Evolutionary conservation across 2,888 invertebrate species (phyloP).

Genomic region (Drosophila gaucha): DNA sequence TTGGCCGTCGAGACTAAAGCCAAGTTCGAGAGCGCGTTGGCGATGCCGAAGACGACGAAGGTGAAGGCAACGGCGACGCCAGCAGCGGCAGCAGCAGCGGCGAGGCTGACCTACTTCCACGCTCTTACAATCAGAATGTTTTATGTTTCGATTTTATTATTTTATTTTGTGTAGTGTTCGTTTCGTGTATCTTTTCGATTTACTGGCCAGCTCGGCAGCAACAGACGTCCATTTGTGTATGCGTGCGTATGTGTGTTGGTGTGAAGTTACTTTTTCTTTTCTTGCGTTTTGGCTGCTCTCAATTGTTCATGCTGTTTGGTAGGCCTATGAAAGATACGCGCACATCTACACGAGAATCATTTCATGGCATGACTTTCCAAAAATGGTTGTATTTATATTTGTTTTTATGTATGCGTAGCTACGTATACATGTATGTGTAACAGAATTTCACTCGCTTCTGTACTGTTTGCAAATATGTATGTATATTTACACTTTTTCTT

Average conservation of each 20-base stretch:
- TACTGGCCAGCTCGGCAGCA: conserved; percentile 53
- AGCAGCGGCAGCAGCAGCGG: conserved; percentile 15
- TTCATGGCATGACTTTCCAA: conserved; percentile 70
- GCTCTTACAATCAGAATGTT: conserved; percentile 83
- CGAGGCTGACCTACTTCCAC: conserved; percentile 72
- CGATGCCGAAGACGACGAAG: conserved; percentile 43
- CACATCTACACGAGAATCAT: conserved; percentile 67
- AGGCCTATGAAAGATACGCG: conserved; percentile 73
- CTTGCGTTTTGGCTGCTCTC: conserved; percentile 71
- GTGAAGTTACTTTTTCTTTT: conserved; percentile 78
- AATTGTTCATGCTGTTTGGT: conserved; percentile 67
- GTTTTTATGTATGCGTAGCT: conserved; percentile 5
- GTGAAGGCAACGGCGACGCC: conserved; percentile 13
- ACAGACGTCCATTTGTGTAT: conserved; percentile 33
- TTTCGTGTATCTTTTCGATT: conserved; percentile 74
- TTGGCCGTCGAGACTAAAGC: conserved; percentile 57
- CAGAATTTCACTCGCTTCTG: conserved; percentile 29
- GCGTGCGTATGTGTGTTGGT: conserved; percentile 40
- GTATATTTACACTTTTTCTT: conserved; percentile 5
- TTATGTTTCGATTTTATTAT: conserved; percentile 82
- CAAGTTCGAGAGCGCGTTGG: conserved; percentile 66
- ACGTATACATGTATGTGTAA: not conserved
- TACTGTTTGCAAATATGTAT: not conserved
- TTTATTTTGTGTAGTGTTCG: conserved; percentile 69
- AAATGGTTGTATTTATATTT: conserved; percentile 27